Conservation (phyloP, 2,888 invertebrate species). For the Enchytraeus crypticus region DNA sequence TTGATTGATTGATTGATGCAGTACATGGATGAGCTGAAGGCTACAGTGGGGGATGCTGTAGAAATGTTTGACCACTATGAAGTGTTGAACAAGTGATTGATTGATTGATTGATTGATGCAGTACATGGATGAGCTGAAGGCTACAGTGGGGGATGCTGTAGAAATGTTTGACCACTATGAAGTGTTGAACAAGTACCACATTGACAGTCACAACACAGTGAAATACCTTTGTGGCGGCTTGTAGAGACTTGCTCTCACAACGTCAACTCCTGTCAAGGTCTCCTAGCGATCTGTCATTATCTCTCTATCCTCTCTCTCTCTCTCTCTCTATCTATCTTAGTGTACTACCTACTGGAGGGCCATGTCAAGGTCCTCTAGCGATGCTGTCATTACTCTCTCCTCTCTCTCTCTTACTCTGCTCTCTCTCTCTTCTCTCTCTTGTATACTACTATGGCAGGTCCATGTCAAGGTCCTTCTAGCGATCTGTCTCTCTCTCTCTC, state of each 20-base stretch:
- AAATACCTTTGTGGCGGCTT: constrained; percentile 24
- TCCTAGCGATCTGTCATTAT: no score
- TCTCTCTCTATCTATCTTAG: no score
- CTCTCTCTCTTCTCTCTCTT: no score
- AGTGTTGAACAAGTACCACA: constrained; percentile 16
- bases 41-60: constrained; percentile 7
- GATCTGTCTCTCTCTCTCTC: no score
- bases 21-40: constrained; percentile 17
- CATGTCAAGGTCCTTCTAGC: no score
- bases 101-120: constrained; percentile 6
- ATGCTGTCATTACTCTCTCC: no score
- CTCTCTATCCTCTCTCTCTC: no score
- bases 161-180: constrained; percentile 18
- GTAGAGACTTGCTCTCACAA: constrained; percentile 25
- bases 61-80: constrained; percentile 18
- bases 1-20: not conserved
- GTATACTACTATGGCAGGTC: no score
- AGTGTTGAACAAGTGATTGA: constrained; percentile 10
- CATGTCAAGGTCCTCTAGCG: no score
- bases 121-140: constrained; percentile 17
- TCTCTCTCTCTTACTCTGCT: no score
- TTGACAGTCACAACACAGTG: constrained; percentile 22
- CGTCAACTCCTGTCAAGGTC: constrained; percentile 21
- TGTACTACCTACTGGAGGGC: no score
- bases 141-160: constrained; percentile 7